These are phyloP conservation scores for Bombus soroeensis DNA, from an alignment of 1,140 invertebrate genomes.

Conservation along the genomic window DNA sequence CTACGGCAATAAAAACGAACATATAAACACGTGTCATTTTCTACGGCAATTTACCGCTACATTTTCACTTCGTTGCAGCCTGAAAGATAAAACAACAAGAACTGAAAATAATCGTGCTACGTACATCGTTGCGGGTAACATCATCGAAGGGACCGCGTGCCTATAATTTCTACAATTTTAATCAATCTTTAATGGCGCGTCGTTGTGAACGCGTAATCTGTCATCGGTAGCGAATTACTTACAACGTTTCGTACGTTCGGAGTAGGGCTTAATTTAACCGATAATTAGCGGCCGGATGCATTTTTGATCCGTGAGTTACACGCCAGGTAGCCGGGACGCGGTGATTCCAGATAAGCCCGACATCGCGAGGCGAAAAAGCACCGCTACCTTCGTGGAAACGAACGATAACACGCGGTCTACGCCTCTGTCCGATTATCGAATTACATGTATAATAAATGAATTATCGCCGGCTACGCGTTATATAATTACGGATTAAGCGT, in stretches of 20 bases:
- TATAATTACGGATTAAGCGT: slow-evolving; percentile 58
- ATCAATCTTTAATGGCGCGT: slow-evolving; percentile 41
- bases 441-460: slow-evolving; percentile 62
- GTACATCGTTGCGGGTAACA: neutral
- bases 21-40: neutral
- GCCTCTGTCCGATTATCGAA: slow-evolving; percentile 43
- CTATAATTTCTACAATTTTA: slow-evolving; percentile 41
- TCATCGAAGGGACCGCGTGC: neutral
- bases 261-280: neutral
- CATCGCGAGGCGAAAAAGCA: neutral
- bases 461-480: slow-evolving; percentile 26
- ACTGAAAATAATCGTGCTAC: neutral
- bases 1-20: neutral
- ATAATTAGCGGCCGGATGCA: slow-evolving; percentile 36
- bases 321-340: slow-evolving; percentile 15
- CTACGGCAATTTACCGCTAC: neutral
- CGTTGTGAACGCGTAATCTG: slow-evolving; percentile 30
- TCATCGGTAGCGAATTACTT: slow-evolving; percentile 39
- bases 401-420: slow-evolving; percentile 37
- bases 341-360: slow-evolving; percentile 29
- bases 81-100: neutral
- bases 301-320: slow-evolving; percentile 40
- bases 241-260: neutral
- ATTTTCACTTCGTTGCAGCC: slow-evolving; percentile 3
- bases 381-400: slow-evolving; percentile 14